Base-by-base conservation (phyloP, 2,113 vertebrate species). In the Brachyhypopomus gauderio region DNA sequence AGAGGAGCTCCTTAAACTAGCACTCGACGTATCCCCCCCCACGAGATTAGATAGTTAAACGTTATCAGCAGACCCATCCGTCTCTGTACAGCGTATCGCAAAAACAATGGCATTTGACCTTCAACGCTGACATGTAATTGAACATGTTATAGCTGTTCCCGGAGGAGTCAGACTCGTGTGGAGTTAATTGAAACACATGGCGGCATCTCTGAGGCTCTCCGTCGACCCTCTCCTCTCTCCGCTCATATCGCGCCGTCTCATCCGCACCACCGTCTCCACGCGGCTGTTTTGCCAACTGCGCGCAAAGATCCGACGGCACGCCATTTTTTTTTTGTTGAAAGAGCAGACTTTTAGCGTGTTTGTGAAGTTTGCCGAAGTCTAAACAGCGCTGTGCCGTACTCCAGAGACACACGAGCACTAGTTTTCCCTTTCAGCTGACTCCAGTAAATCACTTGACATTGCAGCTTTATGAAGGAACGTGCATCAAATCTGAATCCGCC, bases 41-140 rank as follows among this genome's bases (percentile, higher is more conserved):
- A 63, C 48, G 81, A 85, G 78, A 86, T 86, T 85, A 88, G 83
- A 79, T 86, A 80, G 85, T 88, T 79, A 82, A 86, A 80, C 73
- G 82, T 73, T 82, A 88, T 86, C 79, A 82, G 81, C 79, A 70
- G 75, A 73, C 74, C 78, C 75, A 81, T 88, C 83, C 84, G 84
- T 84, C 78, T 73, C 76, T 58, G 69, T 77, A 64, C 82, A 74
- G n/a, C 72, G 79, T 38, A 48, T 84, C 77, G 67, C 72, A 59
- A 84, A 55, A 81, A 80, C 76, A 79, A 67, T 78, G 77, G 80
- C 83, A 77, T 77, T 71, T 83, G 84, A 80, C 85, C 80, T 86
- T 83, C 84, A 82, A 22, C 66, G 23, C 73, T 81, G 81, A 79
- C 63, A 59, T 78, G 85, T 80, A 83, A 83, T 83, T 80, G 81